Conservation (phyloP, 2,797 vertebrate genomes). For the Falco biarmicus region DNA sequence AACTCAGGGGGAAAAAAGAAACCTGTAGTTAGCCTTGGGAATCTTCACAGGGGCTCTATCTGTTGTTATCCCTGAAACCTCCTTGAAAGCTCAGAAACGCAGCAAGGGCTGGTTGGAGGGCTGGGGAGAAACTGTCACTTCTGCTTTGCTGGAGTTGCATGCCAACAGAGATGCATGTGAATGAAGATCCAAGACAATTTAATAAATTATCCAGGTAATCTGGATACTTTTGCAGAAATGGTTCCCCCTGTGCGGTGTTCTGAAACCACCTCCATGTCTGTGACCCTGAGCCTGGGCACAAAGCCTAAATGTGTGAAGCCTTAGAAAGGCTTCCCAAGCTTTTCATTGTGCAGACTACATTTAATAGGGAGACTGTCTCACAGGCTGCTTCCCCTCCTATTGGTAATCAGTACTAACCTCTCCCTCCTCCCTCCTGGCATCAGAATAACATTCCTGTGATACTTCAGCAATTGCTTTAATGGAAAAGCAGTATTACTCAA, state of each 20-base stretch:
- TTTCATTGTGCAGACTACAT: constrained; percentile 32
- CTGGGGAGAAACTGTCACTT: not conserved
- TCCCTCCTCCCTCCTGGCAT: constrained; percentile 28
- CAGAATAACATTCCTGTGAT: constrained; percentile 51
- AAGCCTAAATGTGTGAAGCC: constrained; percentile 18
- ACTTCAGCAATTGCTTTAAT: constrained; percentile 43
- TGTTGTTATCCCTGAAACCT: not conserved
- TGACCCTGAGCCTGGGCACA: not conserved
- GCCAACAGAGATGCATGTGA: not conserved
- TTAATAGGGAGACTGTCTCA: constrained; percentile 41
- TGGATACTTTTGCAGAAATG: not conserved
- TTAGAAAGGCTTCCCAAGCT: constrained; percentile 31
- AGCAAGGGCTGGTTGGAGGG: not conserved
- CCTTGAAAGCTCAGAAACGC: not conserved
- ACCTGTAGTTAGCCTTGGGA: not conserved
- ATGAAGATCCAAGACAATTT: not conserved
- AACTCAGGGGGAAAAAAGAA: not conserved
- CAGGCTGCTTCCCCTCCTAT: not conserved
- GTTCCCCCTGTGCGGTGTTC: not conserved
- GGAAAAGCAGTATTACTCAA: not conserved
- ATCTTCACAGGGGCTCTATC: not conserved
- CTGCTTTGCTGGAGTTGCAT: not conserved
- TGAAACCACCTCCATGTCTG: not conserved
- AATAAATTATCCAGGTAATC: not conserved
- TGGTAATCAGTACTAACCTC: constrained; percentile 3